Base-by-base conservation (phyloP, 2,888 invertebrate species). In the Macrosiphum euphorbiae region DNA sequence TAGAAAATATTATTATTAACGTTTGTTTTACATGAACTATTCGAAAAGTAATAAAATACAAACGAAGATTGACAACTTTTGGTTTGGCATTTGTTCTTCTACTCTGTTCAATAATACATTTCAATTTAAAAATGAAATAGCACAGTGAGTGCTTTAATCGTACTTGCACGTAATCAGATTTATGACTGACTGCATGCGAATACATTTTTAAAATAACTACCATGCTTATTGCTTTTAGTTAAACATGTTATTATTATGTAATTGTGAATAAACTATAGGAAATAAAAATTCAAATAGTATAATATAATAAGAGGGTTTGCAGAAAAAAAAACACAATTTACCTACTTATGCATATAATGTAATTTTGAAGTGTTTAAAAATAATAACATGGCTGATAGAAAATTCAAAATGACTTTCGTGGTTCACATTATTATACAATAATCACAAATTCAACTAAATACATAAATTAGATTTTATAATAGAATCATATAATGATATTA, bases 1-100 rank as follows among this genome's bases (percentile, higher is more conserved):
- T 58, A 26, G 28, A 91, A 86, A 91, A 91, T 86, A 91, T 86
- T 58, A 91, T 58, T 91, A 85, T 86, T 91, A 58, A 86, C 58
- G 85, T 91, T 85, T 58, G 44, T 91, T 91, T 58, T 44, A 91
- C 24, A 47, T 26, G 86, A 91, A 86, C 86, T 58, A 52, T 91
- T 86, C 26, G 47, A 28, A 91, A 86, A 91, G 86, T 35, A 86
- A 91, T 86, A 58, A 86, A 91, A 78, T 78, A 78, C 26, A 91
- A 91, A 91, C 24, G 85, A 85, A 91, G 26, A 85, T 85, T 91
- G 91, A 55, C 91, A 91, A 58, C n/a, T 55, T n/a, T 91, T 55
- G 55, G n/a, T 90, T 67, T 47, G 44, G n/a, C 10, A 24, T 47
- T 61, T 90, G 44, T 61, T 47, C n/a, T 67, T 61, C 20, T 61